Evolutionary conservation across 2,888 invertebrate genomes (phyloP).

Genomic region (Nysson spinosus): DNA sequence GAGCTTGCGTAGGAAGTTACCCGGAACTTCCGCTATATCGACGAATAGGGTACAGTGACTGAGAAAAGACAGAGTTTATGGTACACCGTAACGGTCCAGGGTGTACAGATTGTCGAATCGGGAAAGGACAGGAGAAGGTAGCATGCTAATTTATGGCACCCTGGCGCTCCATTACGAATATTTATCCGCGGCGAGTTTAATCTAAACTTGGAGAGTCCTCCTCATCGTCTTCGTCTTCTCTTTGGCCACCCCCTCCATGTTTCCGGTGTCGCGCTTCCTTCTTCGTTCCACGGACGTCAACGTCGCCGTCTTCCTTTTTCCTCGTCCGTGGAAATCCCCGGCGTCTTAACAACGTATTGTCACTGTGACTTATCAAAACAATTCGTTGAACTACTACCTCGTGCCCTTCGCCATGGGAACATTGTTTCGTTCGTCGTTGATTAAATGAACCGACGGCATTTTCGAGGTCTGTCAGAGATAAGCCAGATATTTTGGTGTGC

Average conservation of each 20-base stretch:
- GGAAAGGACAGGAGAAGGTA: slow-evolving; percentile 70
- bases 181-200: slow-evolving; percentile 78
- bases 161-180: slow-evolving; percentile 78
- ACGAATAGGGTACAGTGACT: slow-evolving; percentile 31
- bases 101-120: slow-evolving; percentile 64
- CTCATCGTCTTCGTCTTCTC: slow-evolving; percentile 46
- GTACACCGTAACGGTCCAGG: slow-evolving; percentile 47
- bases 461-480: slow-evolving; percentile 26
- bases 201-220: slow-evolving; percentile 76
- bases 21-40: slow-evolving; percentile 42
- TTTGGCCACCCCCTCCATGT: background rate
- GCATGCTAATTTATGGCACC: slow-evolving; percentile 78
- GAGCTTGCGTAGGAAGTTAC: slow-evolving; percentile 25
- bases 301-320: slow-evolving; percentile 37
- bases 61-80: slow-evolving; percentile 54
- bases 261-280: slow-evolving; percentile 48
- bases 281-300: slow-evolving; percentile 38
- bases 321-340: slow-evolving; percentile 53
- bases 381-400: slow-evolving; percentile 69
- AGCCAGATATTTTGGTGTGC: background rate
- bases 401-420: slow-evolving; percentile 58
- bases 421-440: slow-evolving; percentile 63
- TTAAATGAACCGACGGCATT: slow-evolving; percentile 63
- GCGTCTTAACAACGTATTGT: slow-evolving; percentile 77
- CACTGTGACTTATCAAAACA: slow-evolving; percentile 76